Conservation (phyloP, 30 jellyfish, hydroid and myxozoan genomes). For the Pelagia noctiluca region DNA sequence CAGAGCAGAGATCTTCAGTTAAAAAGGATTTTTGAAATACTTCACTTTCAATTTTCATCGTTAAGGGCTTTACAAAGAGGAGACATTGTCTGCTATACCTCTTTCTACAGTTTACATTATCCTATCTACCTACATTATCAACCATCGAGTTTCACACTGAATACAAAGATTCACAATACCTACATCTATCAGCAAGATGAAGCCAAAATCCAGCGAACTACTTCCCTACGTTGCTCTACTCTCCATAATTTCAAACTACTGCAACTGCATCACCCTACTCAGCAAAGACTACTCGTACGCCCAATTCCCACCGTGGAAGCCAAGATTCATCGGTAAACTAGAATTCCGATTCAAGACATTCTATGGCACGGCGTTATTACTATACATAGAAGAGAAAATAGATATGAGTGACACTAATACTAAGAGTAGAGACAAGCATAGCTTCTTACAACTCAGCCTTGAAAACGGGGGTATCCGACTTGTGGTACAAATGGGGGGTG, state of each 20-base stretch:
- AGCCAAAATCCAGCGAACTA: not conserved
- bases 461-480: slow-evolving; percentile 70
- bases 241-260: not conserved
- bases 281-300: slow-evolving; percentile 69
- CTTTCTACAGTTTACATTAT: too few species aligned
- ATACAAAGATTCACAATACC: not conserved
- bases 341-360: slow-evolving; percentile 84
- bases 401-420: slow-evolving; percentile 29
- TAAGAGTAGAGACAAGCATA: slow-evolving; percentile 26
- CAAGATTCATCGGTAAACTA: slow-evolving; percentile 61
- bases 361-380: slow-evolving; percentile 50
- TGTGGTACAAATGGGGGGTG: slow-evolving; percentile 73
- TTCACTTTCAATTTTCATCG: too few species aligned
- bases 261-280: slow-evolving; percentile 65
- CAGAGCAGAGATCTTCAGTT: too few species aligned
- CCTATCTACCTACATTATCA: not conserved
- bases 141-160: not conserved
- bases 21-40: too few species aligned
- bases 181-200: not conserved
- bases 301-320: slow-evolving; percentile 78
- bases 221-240: not conserved
- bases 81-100: too few species aligned
- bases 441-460: slow-evolving; percentile 60
- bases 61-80: too few species aligned
- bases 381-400: slow-evolving; percentile 77